Evolutionary conservation across 1,140 invertebrate species (phyloP).

Genomic region (Meloidogyne exigua): DNA sequence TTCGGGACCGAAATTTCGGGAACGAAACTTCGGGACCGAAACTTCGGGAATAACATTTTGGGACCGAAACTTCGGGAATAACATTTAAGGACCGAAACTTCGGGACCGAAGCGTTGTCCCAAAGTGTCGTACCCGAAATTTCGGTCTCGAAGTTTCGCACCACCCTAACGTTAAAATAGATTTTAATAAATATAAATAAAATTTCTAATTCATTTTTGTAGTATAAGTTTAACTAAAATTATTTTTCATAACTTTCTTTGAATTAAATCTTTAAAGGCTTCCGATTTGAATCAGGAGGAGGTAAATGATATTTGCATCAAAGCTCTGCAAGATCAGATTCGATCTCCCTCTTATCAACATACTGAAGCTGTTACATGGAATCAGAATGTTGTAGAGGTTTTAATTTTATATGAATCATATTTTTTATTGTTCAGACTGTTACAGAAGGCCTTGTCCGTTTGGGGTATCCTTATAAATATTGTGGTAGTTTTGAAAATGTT

Average conservation of each 20-base stretch:
- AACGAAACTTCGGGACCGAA: too few relatives aligned
- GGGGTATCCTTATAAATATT: conserved; percentile 13
- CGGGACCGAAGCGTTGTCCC: too few relatives aligned
- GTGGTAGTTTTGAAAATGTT: neutral
- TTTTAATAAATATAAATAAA: too few relatives aligned
- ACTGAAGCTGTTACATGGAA: conserved; percentile 13
- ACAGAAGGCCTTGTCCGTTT: conserved; percentile 11
- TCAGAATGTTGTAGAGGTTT: conserved; percentile 10
- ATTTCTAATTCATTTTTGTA: too few relatives aligned
- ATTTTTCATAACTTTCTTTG: neutral
- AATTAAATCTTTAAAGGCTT: neutral
- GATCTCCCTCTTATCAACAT: neutral
- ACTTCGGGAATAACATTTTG: too few relatives aligned
- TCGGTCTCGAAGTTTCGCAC: too few relatives aligned
- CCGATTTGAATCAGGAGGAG: conserved; percentile 4
- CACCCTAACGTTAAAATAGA: too few relatives aligned
- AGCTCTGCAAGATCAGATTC: conserved; percentile 9
- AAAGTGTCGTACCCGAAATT: too few relatives aligned
- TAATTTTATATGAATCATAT: neutral
- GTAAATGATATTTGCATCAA: conserved; percentile 1
- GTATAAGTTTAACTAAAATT: too few relatives aligned
- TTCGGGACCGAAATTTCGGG: too few relatives aligned
- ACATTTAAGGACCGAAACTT: too few relatives aligned
- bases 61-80: too few relatives aligned
- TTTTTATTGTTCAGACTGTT: neutral